Evolutionary conservation across 2,797 vertebrate genomes (phyloP).

Genomic region (Ispidina picta): DNA sequence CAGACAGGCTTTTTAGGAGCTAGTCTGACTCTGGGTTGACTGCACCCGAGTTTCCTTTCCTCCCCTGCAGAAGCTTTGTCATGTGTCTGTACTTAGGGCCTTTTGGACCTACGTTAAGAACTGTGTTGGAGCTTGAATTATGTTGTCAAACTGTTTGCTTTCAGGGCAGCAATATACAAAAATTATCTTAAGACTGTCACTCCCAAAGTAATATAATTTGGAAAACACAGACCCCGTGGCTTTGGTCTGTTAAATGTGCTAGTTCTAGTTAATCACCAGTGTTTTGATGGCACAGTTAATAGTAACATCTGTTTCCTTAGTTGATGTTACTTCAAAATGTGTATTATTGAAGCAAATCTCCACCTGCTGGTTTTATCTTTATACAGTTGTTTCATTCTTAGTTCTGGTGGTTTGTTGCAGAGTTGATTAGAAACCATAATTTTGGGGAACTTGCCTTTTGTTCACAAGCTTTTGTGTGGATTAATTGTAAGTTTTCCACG

Average conservation of each 20-base stretch:
- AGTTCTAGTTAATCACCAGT: neutral
- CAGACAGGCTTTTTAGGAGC: neutral
- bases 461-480: neutral
- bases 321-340: neutral
- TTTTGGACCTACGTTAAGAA: neutral
- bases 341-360: neutral
- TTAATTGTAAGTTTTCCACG: neutral
- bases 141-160: neutral
- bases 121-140: neutral
- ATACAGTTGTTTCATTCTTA: neutral
- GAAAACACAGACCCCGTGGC: neutral
- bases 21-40: neutral
- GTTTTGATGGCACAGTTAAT: neutral
- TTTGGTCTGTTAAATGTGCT: neutral
- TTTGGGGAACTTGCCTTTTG: neutral
- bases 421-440: neutral
- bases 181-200: neutral
- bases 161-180: neutral
- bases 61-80: neutral
- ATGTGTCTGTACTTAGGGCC: neutral
- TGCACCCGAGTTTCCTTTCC: accelerated
- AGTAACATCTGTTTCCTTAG: neutral
- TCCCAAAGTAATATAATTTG: neutral
- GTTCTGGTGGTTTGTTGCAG: neutral
- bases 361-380: neutral